Evolutionary conservation across 1,140 invertebrate genomes (phyloP), one percentile per base, ranked within the genome.

Genomic region (Calosoma granatense): DNA sequence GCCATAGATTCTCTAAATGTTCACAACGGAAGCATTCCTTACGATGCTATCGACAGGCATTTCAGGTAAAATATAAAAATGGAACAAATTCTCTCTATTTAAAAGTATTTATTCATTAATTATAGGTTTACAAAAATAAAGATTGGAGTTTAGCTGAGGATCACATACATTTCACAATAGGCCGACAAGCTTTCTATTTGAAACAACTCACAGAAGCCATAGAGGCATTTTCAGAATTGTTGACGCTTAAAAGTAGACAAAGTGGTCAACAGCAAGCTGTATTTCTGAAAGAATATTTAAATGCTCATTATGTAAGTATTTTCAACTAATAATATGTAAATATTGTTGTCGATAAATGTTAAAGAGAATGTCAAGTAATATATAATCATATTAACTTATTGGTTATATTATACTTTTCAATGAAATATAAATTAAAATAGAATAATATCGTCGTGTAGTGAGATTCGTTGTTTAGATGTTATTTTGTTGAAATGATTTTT

Each of bases 161-260:
- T 79, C 93, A 97, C 74, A 94, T 97, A 64, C 86, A 94, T 71
- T 94, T 92, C 69, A 94, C 91, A 9, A 86, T 96, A 64, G 93
- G 92, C 1, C 82, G 90, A 60, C 87, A 94, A 69, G 90, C 90
- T 17, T 82, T 86, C 60, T 84, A 86, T 65, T 75, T 96, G 51
- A 87, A 88, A 67, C 79, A 83, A 66, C 73, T 86, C 56, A 75
- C 81, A 58, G 86, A 89, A 62, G 86, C 92, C 12, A 83, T 86
- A 36, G 72, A 80, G 56, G 88, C 90, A 56, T 90, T 94, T 69
- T 81, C 86, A 53, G 84, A 85, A 65, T 76, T 96, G 43, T 73
- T 97, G 4, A 84, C 81, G 56, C 83, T 83, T 14, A 77, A 82
- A 19, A 90, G 88, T 65, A 82, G 83, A 59, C 89, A 92, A 68